Evolutionary conservation across 2,888 invertebrate species (phyloP).

Genomic region (Thelaira solivaga): DNA sequence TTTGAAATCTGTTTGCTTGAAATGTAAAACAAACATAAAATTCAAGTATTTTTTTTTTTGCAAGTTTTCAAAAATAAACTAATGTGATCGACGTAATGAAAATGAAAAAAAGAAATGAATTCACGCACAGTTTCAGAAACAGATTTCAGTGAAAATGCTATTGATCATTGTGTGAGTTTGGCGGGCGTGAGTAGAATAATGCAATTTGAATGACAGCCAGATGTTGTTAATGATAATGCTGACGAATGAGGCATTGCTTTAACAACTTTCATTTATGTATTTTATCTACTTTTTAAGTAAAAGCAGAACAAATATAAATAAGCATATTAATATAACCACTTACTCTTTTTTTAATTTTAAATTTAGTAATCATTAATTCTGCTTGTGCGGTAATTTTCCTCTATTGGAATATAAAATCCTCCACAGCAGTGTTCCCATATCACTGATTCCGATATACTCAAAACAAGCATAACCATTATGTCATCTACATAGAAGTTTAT

Average conservation of each 20-base stretch:
- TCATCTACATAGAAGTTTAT: too few relatives aligned
- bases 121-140: conserved; percentile 38
- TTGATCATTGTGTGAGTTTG: conserved; percentile 32
- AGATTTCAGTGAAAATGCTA: conserved; percentile 16
- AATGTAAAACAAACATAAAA: conserved; percentile 40
- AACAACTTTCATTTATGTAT: neutral
- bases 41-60: conserved; percentile 17
- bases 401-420: too few relatives aligned
- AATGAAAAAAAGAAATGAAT: conserved; percentile 19
- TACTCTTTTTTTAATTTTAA: too few relatives aligned
- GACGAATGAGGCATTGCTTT: conserved; percentile 16
- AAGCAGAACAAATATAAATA: too few relatives aligned
- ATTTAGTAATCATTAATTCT: too few relatives aligned
- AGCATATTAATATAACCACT: too few relatives aligned
- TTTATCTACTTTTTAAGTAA: neutral
- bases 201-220: conserved; percentile 51
- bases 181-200: conserved; percentile 14
- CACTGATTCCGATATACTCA: too few relatives aligned
- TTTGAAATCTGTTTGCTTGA: conserved; percentile 40
- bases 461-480: too few relatives aligned
- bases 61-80: neutral
- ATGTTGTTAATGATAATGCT: conserved; percentile 43
- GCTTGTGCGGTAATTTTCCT: too few relatives aligned
- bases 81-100: conserved; percentile 46
- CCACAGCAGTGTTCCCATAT: too few relatives aligned